phyloP scores from a whole-genome alignment of 2,113 vertebrate genomes.

The Oncorhynchus kisutch region DNA sequence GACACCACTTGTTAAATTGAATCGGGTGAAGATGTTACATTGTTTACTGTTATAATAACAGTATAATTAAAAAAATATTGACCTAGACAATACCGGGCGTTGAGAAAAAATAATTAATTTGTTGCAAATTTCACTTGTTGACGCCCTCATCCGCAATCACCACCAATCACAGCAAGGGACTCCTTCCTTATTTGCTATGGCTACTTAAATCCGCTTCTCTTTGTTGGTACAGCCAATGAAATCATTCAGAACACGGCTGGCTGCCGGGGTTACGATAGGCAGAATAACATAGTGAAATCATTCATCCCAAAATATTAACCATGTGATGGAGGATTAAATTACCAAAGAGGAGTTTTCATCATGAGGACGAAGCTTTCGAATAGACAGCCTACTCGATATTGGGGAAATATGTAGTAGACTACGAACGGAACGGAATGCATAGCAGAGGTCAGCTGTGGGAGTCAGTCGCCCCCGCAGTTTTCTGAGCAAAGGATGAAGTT shows the following conservation, averaged over 20 bases:
- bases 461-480: constrained; percentile 42
- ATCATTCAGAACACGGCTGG: constrained; percentile 46
- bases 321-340: constrained; percentile 21
- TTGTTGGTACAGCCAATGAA: constrained; percentile 86
- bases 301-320: constrained; percentile 28
- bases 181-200: constrained; percentile 33
- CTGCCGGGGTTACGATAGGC: constrained; percentile 61
- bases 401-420: constrained; percentile 14
- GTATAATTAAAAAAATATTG: neutral
- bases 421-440: constrained; percentile 17
- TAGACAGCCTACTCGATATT: constrained; percentile 4
- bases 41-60: neutral
- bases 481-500: constrained; percentile 52
- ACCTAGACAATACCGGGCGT: neutral
- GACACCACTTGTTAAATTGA: no score
- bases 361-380: constrained; percentile 2
- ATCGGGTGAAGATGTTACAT: neutral
- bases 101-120: constrained; percentile 36
- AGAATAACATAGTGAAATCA: constrained; percentile 47
- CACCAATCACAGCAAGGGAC: constrained; percentile 65
- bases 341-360: neutral
- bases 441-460: constrained; percentile 40
- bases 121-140: constrained; percentile 61
- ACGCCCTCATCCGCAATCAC: constrained; percentile 44
- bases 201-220: constrained; percentile 76